Conservation (phyloP, 2,113 vertebrate species). For the Terrapene triunguis region DNA sequence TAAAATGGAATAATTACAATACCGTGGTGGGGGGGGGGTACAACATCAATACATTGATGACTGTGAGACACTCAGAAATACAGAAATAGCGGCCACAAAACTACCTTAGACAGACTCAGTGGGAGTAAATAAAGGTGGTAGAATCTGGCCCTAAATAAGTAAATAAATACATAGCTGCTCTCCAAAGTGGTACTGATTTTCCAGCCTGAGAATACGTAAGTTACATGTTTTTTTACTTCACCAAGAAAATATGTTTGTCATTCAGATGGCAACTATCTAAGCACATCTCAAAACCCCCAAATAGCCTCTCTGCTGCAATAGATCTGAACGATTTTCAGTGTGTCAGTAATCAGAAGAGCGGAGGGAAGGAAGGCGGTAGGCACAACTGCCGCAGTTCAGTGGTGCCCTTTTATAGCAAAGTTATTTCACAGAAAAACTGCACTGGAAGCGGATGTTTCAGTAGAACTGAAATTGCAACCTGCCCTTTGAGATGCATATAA, state of each 20-base stretch:
- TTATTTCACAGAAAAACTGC: constrained; percentile 42
- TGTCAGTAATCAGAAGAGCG: background rate
- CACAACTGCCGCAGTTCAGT: constrained; percentile 23
- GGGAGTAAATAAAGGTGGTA: background rate
- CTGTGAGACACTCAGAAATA: background rate
- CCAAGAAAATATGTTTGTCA: background rate
- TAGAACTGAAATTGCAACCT: background rate
- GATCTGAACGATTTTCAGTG: constrained; percentile 48
- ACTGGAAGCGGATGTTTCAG: background rate
- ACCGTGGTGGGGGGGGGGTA: background rate
- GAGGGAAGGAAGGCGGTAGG: constrained; percentile 26
- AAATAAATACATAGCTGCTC: background rate
- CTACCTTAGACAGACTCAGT: background rate
- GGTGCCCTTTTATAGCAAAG: background rate
- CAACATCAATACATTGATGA: background rate
- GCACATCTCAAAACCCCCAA: constrained; percentile 41
- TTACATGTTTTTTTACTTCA: background rate
- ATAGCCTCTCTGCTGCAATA: constrained; percentile 1
- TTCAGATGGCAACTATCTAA: constrained; percentile 36
- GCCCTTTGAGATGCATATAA: background rate
- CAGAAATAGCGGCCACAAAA: background rate
- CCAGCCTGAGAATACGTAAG: background rate
- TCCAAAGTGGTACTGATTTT: background rate
- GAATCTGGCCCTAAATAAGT: background rate
- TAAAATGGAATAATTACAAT: background rate